A percentile compares a stretch with the other conserved stretches of the same genome.
phyloP scores from a whole-genome alignment of 2,797 vertebrate genomes.

The Pterois miles region DNA sequence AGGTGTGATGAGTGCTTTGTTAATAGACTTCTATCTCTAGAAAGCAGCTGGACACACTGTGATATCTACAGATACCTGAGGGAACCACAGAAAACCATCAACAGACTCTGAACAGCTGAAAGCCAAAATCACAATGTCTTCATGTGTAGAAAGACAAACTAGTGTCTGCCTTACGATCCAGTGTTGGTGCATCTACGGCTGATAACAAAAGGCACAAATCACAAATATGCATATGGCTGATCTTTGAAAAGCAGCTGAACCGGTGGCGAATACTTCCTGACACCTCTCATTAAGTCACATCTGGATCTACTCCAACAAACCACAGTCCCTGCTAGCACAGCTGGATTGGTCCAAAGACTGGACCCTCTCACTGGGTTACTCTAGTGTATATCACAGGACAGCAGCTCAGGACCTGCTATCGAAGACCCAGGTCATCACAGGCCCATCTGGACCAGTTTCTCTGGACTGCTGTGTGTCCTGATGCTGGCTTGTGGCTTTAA shows the following conservation, averaged over 20 bases:
- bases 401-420: too few species aligned
- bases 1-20: conserved; percentile 34
- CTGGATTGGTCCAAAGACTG: not conserved
- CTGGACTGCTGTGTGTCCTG: too few species aligned
- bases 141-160: conserved; percentile 13
- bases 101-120: conserved; percentile 22
- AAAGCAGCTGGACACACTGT: conserved; percentile 23
- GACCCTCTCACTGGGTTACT: not conserved
- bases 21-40: conserved; percentile 26
- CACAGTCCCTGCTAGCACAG: not conserved
- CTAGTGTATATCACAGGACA: not conserved
- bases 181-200: conserved; percentile 60
- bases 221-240: conserved; percentile 63
- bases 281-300: conserved; percentile 13
- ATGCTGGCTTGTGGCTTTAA: too few species aligned
- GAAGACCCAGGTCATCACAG: too few species aligned
- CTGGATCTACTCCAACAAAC: conserved; percentile 11
- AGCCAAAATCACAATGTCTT: conserved; percentile 43
- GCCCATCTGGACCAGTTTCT: too few species aligned
- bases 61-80: conserved; percentile 60
- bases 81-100: conserved; percentile 49
- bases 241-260: conserved; percentile 52
- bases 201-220: conserved; percentile 71
- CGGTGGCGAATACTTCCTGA: conserved; percentile 19
- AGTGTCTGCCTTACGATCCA: conserved; percentile 40